These are phyloP conservation scores for Notolabrus celidotus DNA, from an alignment of 2,797 vertebrate genomes.

Conservation along the genomic window DNA sequence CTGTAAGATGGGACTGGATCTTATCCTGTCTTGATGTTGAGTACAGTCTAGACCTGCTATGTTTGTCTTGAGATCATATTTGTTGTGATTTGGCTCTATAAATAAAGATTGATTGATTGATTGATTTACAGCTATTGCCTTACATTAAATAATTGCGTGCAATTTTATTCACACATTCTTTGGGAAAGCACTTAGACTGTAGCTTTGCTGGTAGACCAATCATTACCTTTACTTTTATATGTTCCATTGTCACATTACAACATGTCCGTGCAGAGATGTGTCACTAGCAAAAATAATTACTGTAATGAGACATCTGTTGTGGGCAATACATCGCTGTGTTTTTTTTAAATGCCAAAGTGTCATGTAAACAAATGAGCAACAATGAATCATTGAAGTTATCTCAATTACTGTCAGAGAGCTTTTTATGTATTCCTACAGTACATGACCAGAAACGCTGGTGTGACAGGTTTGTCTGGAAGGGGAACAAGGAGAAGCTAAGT, in stretches of 20 bases:
- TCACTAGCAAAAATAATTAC: neutral
- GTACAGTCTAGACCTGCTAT: no score
- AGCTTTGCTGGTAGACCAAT: no score
- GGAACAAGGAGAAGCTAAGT: slow-evolving; percentile 22
- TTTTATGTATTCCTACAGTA: slow-evolving; percentile 12
- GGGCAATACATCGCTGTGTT: neutral
- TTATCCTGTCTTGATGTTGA: no score
- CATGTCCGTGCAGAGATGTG: neutral
- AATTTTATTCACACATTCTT: no score
- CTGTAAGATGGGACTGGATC: no score
- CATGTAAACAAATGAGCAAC: slow-evolving; percentile 9
- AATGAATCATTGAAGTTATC: slow-evolving; percentile 11
- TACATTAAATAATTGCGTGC: no score
- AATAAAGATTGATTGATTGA: no score
- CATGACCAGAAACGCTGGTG: slow-evolving; percentile 2
- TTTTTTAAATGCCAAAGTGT: neutral
- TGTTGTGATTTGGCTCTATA: no score
- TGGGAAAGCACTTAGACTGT: no score
- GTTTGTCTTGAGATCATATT: no score
- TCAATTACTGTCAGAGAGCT: neutral
- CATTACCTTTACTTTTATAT: neutral
- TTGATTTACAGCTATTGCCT: no score
- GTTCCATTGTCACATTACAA: neutral
- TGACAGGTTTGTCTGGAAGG: slow-evolving; percentile 29
- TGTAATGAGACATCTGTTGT: neutral